A percentile compares a stretch with the other conserved stretches of the same genome.
Conservation (phyloP, 2,113 vertebrate species). For the Rafetus swinhoei region DNA sequence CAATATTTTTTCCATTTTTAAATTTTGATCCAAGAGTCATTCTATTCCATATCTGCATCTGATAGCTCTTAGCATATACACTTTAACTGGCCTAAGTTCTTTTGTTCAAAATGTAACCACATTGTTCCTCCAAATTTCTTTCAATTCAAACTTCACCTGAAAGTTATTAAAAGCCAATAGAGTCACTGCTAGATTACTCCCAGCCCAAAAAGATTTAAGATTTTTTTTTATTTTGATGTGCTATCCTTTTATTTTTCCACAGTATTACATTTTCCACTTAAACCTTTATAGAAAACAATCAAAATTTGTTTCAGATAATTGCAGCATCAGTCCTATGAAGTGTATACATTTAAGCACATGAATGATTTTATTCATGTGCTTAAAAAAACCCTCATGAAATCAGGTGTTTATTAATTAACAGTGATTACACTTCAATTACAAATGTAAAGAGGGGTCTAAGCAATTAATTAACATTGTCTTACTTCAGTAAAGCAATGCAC, state of each 20-base stretch:
- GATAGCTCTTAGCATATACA: conserved; percentile 7
- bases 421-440: background rate
- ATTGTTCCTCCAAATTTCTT: background rate
- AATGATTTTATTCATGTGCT: background rate
- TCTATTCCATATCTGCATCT: background rate
- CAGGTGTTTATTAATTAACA: background rate
- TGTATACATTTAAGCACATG: background rate
- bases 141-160: background rate
- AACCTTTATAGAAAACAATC: background rate
- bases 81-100: background rate
- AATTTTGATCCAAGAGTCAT: background rate
- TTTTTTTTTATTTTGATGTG: background rate
- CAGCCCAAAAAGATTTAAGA: background rate
- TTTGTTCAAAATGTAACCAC: background rate
- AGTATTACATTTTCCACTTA: background rate
- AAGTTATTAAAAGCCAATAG: background rate
- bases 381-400: background rate
- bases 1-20: background rate
- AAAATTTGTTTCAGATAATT: background rate
- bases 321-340: background rate
- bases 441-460: background rate
- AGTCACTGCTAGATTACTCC: background rate
- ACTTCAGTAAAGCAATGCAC: background rate
- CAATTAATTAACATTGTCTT: background rate
- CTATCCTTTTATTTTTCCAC: background rate